Conservation (phyloP, 2,888 invertebrate genomes). For the Cybosia mesomella region DNA sequence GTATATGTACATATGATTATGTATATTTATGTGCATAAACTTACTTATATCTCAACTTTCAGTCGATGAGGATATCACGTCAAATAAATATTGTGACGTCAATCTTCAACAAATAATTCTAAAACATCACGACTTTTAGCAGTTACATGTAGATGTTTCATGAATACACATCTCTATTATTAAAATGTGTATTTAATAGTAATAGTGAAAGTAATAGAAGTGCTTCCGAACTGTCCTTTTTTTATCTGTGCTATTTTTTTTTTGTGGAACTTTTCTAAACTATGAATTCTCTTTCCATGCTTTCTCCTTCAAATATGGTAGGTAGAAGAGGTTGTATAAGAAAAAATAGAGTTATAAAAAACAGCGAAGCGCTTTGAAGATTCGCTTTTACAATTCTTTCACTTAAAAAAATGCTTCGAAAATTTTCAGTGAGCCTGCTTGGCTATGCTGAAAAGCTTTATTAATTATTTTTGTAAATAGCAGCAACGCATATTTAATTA, state of each 20-base stretch:
- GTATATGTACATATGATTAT: background rate
- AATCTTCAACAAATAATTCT: slow-evolving; percentile 41
- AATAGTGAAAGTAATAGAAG: slow-evolving; percentile 21
- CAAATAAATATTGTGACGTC: slow-evolving; percentile 42
- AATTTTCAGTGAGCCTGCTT: slow-evolving; percentile 38
- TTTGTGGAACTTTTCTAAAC: slow-evolving; percentile 72
- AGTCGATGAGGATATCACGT: slow-evolving; percentile 44
- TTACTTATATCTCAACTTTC: background rate
- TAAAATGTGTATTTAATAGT: slow-evolving; percentile 10
- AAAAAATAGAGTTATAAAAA: slow-evolving; percentile 67
- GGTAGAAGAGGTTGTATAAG: slow-evolving; percentile 86
- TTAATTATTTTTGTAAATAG: slow-evolving; percentile 39
- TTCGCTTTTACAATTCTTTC: slow-evolving; percentile 42
- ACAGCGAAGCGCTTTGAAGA: slow-evolving; percentile 34
- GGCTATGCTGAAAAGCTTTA: slow-evolving; percentile 41
- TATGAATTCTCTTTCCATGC: slow-evolving; percentile 86
- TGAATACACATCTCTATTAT: slow-evolving; percentile 27
- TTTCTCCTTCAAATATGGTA: slow-evolving; percentile 86
- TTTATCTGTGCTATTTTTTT: slow-evolving; percentile 47
- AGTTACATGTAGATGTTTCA: slow-evolving; percentile 27
- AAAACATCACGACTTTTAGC: slow-evolving; percentile 37
- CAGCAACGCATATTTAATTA: slow-evolving; percentile 29
- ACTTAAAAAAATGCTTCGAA: slow-evolving; percentile 40
- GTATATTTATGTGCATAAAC: slow-evolving; percentile 1
- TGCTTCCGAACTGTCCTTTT: slow-evolving; percentile 53